Evolutionary conservation across 1,140 invertebrate species (phyloP).

Genomic region (Chlorops oryzae): DNA sequence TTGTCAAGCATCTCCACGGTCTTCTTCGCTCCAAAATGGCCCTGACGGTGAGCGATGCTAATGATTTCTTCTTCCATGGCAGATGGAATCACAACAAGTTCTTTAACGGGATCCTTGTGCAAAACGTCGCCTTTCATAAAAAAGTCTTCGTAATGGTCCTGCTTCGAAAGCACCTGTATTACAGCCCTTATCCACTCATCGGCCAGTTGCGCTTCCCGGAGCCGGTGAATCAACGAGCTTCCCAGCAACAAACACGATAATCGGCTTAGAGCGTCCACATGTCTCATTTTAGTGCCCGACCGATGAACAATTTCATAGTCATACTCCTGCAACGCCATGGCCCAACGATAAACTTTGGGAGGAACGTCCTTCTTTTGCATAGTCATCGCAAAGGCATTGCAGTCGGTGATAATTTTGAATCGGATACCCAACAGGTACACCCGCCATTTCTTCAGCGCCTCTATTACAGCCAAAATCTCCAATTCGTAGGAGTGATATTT

Average conservation of each 20-base stretch:
- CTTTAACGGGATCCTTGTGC: no score
- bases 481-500: slow-evolving; percentile 29
- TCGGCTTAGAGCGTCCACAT: slow-evolving; percentile 25
- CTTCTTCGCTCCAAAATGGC: no score
- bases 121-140: no score
- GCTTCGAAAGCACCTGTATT: neutral
- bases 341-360: slow-evolving; percentile 17
- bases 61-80: no score
- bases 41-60: no score
- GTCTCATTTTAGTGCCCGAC: slow-evolving; percentile 18
- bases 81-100: no score
- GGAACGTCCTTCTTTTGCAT: slow-evolving; percentile 13
- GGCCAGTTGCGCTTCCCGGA: neutral
- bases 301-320: slow-evolving; percentile 22
- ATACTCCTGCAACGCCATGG: slow-evolving; percentile 20
- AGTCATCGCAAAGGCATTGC: slow-evolving; percentile 10
- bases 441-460: slow-evolving; percentile 12
- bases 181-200: slow-evolving; percentile 1
- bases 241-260: slow-evolving; percentile 9
- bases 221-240: neutral
- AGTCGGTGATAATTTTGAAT: slow-evolving; percentile 16
- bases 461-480: slow-evolving; percentile 19
- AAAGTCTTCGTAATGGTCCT: no score
- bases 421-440: slow-evolving; percentile 8
- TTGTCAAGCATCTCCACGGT: no score